A percentile compares a stretch with the other conserved stretches of the same genome.
phyloP scores from a whole-genome alignment of 2,797 vertebrate genomes.

The Chelon auratus region DNA sequence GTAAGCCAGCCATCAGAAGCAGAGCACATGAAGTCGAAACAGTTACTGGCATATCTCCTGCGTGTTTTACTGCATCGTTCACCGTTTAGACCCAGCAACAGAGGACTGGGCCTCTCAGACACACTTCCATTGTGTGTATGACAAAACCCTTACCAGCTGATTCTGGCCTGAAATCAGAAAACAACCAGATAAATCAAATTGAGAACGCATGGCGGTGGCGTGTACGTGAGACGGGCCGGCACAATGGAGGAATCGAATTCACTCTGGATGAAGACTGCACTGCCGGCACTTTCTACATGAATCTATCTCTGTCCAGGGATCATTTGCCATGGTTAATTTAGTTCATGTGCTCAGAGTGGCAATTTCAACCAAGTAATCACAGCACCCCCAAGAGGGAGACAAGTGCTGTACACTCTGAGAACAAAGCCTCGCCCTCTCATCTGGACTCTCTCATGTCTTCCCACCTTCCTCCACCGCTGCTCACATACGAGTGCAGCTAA shows the following conservation, averaged over 20 bases:
- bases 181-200: constrained; percentile 69
- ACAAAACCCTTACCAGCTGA: constrained; percentile 72
- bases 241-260: constrained; percentile 76
- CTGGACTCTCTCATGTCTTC: constrained; percentile 55
- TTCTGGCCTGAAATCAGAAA: constrained; percentile 74
- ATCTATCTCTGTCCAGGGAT: constrained; percentile 79
- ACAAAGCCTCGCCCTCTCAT: constrained; percentile 57
- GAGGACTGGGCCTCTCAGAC: constrained; percentile 51
- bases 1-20: constrained; percentile 18
- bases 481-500: constrained; percentile 59
- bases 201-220: constrained; percentile 5
- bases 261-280: constrained; percentile 78
- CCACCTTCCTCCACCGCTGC: constrained; percentile 38
- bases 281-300: constrained; percentile 78
- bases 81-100: constrained; percentile 61
- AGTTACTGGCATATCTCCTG: constrained; percentile 39
- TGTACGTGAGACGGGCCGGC: constrained; percentile 34
- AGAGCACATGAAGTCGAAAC: constrained; percentile 17
- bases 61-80: constrained; percentile 45
- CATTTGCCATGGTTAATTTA: constrained; percentile 82
- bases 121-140: constrained; percentile 70
- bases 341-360: constrained; percentile 64
- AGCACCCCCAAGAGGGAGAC: constrained; percentile 84
- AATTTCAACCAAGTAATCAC: constrained; percentile 77
- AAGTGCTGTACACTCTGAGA: constrained; percentile 47